Evolutionary conservation across 2,888 invertebrate species (phyloP).

Genomic region (Dynastes hyllus): DNA sequence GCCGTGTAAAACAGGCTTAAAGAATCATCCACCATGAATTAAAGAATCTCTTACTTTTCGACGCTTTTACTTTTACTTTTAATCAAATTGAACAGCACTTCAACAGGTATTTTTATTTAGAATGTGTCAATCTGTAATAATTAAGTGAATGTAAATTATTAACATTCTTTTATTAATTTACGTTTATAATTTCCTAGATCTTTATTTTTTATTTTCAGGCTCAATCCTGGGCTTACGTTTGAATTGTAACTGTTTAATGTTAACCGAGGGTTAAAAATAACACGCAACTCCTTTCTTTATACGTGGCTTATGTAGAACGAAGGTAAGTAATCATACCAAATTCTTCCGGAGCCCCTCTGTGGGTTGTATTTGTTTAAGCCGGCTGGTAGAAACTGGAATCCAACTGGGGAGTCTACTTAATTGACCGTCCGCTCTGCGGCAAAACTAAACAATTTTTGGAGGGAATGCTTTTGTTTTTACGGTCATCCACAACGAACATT

Average conservation of each 20-base stretch:
- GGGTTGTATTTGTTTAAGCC: constrained; percentile 56
- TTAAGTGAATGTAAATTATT: no score
- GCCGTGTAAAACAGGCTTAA: no score
- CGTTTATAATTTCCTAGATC: no score
- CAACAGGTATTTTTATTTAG: no score
- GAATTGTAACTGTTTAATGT: not conserved
- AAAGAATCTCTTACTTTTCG: no score
- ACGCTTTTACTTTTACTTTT: no score
- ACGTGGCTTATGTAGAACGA: not conserved
- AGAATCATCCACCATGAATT: no score
- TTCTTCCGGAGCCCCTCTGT: constrained; percentile 49
- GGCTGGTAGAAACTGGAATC: constrained; percentile 16
- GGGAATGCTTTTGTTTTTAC: constrained; percentile 49
- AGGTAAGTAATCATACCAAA: constrained; percentile 53
- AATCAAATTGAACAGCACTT: no score
- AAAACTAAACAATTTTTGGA: constrained; percentile 59
- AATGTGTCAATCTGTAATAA: no score
- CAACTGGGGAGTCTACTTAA: constrained; percentile 56
- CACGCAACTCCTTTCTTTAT: not conserved
- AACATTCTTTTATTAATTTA: no score
- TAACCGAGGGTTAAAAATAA: not conserved
- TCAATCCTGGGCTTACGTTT: not conserved
- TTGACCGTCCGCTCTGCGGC: constrained; percentile 56
- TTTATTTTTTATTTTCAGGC: not conserved
- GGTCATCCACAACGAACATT: constrained; percentile 52